Evolutionary conservation across 2,888 invertebrate genomes (phyloP).

Genomic region (Sphaeridia pumilis): DNA sequence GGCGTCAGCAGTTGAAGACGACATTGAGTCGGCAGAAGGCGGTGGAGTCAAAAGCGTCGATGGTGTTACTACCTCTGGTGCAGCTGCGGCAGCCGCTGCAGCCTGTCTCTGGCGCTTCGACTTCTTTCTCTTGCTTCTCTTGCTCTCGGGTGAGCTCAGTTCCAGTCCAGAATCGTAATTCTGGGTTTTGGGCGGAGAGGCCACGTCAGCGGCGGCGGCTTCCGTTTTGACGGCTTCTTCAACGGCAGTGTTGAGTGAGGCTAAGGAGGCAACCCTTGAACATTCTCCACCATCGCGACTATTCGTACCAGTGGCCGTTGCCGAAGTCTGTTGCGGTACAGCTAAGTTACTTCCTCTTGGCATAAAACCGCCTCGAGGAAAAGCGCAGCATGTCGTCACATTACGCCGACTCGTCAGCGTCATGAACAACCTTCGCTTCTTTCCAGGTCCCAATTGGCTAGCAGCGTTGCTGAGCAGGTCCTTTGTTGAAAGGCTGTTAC

Average conservation of each 20-base stretch:
- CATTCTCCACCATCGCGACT: slow-evolving; percentile 31
- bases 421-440: neutral
- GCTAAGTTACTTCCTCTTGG: no score
- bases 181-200: neutral
- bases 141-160: slow-evolving; percentile 32
- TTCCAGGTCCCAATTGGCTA: neutral
- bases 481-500: slow-evolving; percentile 27
- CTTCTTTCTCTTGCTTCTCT: neutral
- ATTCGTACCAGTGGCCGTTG: neutral
- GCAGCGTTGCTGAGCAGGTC: neutral
- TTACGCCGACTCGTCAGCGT: slow-evolving; percentile 11
- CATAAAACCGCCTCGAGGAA: no score
- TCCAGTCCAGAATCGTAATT: slow-evolving; percentile 34
- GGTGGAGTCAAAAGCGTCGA: slow-evolving; percentile 14
- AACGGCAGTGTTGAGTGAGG: neutral
- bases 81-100: neutral
- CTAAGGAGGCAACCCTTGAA: slow-evolving; percentile 36
- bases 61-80: slow-evolving; percentile 1
- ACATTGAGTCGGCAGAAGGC: slow-evolving; percentile 10
- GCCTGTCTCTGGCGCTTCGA: neutral
- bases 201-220: neutral
- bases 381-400: no score
- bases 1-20: neutral
- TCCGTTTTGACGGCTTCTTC: neutral
- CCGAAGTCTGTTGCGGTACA: slow-evolving; percentile 19